phyloP scores from a whole-genome alignment of 2,888 invertebrate genomes.

The Steinernema hermaphroditum region DNA sequence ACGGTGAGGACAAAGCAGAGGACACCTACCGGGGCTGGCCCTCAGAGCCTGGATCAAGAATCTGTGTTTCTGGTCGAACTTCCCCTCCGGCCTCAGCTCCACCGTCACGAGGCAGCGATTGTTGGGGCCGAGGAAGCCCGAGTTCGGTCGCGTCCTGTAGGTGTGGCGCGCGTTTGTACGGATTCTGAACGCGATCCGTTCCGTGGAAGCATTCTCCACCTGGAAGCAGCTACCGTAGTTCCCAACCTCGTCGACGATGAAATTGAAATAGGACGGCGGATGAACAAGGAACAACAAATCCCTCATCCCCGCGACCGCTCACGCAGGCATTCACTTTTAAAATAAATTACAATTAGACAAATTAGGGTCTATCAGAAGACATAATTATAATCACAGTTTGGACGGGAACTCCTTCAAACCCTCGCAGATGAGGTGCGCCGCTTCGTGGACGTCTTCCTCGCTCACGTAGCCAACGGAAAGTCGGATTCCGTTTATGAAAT shows the following conservation, averaged over 20 bases:
- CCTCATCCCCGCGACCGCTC: background rate
- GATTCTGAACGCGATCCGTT: background rate
- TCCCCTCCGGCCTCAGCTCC: background rate
- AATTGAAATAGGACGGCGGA: background rate
- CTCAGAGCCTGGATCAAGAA: background rate
- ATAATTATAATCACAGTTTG: background rate
- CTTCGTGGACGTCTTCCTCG: slow-evolving; percentile 36
- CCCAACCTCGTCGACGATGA: background rate
- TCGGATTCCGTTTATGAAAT: slow-evolving; percentile 38
- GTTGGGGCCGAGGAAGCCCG: background rate
- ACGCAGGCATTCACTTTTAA: background rate
- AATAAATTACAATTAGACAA: too few species aligned
- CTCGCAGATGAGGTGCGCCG: slow-evolving; percentile 20
- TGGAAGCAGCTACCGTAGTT: background rate
- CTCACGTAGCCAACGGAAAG: slow-evolving; percentile 37
- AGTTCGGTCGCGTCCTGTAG: background rate
- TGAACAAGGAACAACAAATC: background rate
- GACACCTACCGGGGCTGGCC: background rate
- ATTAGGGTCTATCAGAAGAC: too few species aligned
- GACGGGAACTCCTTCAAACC: slow-evolving; percentile 29
- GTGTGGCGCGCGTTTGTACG: background rate
- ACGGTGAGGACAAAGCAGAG: background rate
- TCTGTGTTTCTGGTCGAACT: background rate
- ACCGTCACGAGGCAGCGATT: background rate
- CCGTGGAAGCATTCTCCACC: background rate